Evolutionary conservation across 2,888 invertebrate genomes (phyloP), one percentile per base, ranked within the genome.

Genomic region (Clanis bilineata): DNA sequence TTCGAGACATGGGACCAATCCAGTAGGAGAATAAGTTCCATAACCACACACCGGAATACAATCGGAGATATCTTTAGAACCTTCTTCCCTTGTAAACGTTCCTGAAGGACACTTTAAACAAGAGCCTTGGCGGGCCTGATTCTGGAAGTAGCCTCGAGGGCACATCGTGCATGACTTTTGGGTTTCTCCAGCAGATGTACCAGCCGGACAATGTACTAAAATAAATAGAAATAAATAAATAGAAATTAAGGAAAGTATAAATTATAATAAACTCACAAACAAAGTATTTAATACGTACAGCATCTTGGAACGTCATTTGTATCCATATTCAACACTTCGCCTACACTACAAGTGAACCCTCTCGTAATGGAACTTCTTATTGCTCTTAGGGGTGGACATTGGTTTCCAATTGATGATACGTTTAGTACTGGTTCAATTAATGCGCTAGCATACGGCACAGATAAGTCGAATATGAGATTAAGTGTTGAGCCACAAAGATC

Each of bases 41-140:
- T 96, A 98, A 21, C 98, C 98, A 79, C 98, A 99, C 10, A 98
- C 98, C 1, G 98, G 98, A 57, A 98, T 94, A 78, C 98, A 98
- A 73, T 97, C 97, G 61, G 94, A 94, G 43, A 97, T 91, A 60
- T 95, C 95, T 85, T 98, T 98, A 0, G 97, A 97, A 22, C 97
- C 97, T 86, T 97, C 96, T 88, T 97, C 97, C 73, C 95, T 94
- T 0, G 99, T 99, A 79, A 98, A 99, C 7, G 97, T 98, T 67
- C 98, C 98, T 72, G 95, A 94, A 0, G 98, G 98, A 83, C 99
- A 99, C 65, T 96, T 95, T 55, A 96, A 93, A 83, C 99, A 99
- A 0, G 96, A 94, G 1, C 97, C 97, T 93, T 98, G 98, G 45
- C 98, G 94, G 64, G 97, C 97, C 73, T 96, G 94, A 76, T 98